Evolutionary conservation across 2,113 vertebrate species (phyloP).

Genomic region (Oncorhynchus mykiss): DNA sequence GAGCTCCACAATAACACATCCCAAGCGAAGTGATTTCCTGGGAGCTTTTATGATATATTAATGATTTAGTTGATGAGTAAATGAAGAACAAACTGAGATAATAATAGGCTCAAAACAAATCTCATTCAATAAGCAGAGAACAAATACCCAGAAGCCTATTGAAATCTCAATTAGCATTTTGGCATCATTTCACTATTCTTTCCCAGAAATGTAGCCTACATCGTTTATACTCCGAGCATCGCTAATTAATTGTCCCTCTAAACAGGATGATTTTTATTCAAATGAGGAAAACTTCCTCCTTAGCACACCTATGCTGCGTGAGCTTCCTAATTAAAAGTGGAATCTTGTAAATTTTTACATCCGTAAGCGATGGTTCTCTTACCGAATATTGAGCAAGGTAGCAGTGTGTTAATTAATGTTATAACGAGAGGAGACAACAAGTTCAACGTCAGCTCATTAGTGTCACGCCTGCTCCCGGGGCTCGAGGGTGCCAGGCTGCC

Average conservation of each 20-base stretch:
- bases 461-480: too few relatives aligned
- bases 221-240: slow-evolving; percentile 32
- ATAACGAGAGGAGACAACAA: slow-evolving; percentile 49
- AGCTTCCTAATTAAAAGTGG: slow-evolving; percentile 72
- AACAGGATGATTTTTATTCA: slow-evolving; percentile 68
- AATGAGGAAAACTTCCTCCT: slow-evolving; percentile 69
- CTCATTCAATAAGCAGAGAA: not conserved
- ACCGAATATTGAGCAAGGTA: slow-evolving; percentile 80
- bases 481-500: too few relatives aligned
- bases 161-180: slow-evolving; percentile 38
- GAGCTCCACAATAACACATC: slow-evolving; percentile 9
- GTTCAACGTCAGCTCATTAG: slow-evolving; percentile 61
- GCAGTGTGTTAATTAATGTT: slow-evolving; percentile 82
- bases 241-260: slow-evolving; percentile 64
- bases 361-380: slow-evolving; percentile 69
- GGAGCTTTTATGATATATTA: slow-evolving; percentile 21
- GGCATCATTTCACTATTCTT: slow-evolving; percentile 41
- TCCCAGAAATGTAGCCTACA: slow-evolving; percentile 26
- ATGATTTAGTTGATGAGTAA: slow-evolving; percentile 21
- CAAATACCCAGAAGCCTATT: slow-evolving; percentile 18
- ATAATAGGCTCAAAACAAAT: slow-evolving; percentile 33
- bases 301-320: slow-evolving; percentile 74
- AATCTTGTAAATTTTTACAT: slow-evolving; percentile 77
- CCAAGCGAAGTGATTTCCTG: not conserved
- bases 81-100: slow-evolving; percentile 35